Conservation (phyloP, 2,888 invertebrate species). For the Pherbina coryleti region DNA sequence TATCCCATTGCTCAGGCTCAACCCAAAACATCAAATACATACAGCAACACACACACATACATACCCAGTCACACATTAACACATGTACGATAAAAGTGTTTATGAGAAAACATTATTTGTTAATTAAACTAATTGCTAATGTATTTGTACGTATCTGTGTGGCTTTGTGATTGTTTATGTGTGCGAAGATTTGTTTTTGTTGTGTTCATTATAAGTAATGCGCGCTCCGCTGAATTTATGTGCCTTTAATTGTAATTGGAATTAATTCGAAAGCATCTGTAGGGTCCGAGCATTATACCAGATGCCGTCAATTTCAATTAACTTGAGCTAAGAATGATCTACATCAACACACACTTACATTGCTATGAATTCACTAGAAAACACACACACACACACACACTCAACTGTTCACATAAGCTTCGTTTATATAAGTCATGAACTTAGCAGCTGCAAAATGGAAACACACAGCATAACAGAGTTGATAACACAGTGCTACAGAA, state of each 20-base stretch:
- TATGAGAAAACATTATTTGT: constrained; percentile 42
- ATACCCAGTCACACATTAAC: not conserved
- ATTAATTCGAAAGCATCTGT: constrained; percentile 52
- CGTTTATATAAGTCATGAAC: constrained; percentile 32
- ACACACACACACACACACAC: constrained; percentile 5
- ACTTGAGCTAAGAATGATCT: constrained; percentile 20
- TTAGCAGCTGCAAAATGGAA: constrained; percentile 15
- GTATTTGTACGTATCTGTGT: not conserved
- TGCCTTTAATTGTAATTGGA: constrained; percentile 52
- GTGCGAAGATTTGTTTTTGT: constrained; percentile 23
- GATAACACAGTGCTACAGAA: not conserved
- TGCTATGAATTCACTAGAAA: constrained; percentile 23
- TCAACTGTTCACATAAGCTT: not conserved
- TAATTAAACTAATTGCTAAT: constrained; percentile 51
- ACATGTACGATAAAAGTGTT: not conserved
- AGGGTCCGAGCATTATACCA: constrained; percentile 37
- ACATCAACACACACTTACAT: not conserved
- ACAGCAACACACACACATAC: not conserved
- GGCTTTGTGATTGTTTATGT: constrained; percentile 1
- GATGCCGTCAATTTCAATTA: constrained; percentile 52
- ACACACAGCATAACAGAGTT: not conserved
- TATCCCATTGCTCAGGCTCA: no score
- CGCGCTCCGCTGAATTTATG: constrained; percentile 50
- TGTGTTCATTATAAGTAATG: constrained; percentile 43
- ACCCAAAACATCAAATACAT: no score